phyloP scores from a whole-genome alignment of 1,140 invertebrate genomes.

The Venturia canescens region DNA sequence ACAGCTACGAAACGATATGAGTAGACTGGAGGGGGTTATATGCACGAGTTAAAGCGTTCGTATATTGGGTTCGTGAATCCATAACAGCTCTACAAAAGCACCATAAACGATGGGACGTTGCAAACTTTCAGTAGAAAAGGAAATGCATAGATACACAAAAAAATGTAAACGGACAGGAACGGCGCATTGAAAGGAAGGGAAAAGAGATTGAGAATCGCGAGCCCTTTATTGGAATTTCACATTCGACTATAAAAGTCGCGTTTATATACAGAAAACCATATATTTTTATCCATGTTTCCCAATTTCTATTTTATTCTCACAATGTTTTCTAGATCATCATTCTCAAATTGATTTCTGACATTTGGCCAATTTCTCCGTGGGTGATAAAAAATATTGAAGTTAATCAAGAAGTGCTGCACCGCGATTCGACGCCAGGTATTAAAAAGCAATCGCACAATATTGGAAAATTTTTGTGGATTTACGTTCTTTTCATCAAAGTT shows the following conservation, averaged over 20 bases:
- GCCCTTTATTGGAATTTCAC: conserved; percentile 23
- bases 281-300: background rate
- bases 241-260: conserved; percentile 36
- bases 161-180: too few relatives aligned
- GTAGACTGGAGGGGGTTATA: background rate
- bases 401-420: background rate
- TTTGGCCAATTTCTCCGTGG: background rate
- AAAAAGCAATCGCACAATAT: too few relatives aligned
- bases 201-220: background rate
- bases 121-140: background rate
- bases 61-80: conserved; percentile 40
- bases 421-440: background rate
- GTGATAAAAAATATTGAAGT: too few relatives aligned
- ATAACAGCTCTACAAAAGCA: conserved; percentile 20
- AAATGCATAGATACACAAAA: background rate
- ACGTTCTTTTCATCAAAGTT: too few relatives aligned
- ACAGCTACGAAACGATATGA: conserved; percentile 5
- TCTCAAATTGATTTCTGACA: background rate
- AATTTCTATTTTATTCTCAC: conserved; percentile 27
- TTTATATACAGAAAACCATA: background rate
- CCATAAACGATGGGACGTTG: conserved; percentile 17
- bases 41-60: conserved; percentile 13
- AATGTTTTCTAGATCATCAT: background rate
- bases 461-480: too few relatives aligned
- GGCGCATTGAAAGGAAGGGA: background rate